A percentile compares a stretch with the other conserved stretches of the same genome.
These are phyloP conservation scores for Brachypterus glaber DNA, from an alignment of 2,888 invertebrate genomes.

Conservation along the genomic window DNA sequence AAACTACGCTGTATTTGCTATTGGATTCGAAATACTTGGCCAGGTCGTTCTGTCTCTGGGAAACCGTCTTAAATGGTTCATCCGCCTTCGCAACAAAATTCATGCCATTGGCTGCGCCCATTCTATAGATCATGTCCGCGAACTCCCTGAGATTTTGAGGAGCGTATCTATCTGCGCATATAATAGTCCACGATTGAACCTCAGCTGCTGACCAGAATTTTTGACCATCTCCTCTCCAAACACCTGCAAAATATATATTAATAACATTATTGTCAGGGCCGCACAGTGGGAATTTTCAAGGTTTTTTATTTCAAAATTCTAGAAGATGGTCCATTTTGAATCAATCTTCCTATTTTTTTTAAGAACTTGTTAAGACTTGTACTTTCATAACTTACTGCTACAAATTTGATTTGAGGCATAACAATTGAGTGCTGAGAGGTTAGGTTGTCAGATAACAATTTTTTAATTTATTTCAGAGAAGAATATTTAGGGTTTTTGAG, in stretches of 20 bases:
- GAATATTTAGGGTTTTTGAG: too few relatives aligned
- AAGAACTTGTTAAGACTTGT: too few relatives aligned
- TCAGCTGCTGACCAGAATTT: constrained; percentile 35
- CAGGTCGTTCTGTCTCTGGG: constrained; percentile 14
- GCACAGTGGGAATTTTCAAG: too few relatives aligned
- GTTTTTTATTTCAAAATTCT: too few relatives aligned
- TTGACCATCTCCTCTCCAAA: constrained; percentile 36
- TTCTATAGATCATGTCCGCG: constrained; percentile 27
- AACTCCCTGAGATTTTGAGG: constrained; percentile 26
- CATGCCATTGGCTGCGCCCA: constrained; percentile 12
- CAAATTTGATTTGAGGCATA: too few relatives aligned
- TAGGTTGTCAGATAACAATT: too few relatives aligned
- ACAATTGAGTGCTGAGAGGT: too few relatives aligned
- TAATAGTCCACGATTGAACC: constrained; percentile 43
- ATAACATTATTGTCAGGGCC: constrained; percentile 14
- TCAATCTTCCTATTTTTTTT: too few relatives aligned
- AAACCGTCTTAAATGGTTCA: constrained; percentile 10
- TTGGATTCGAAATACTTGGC: constrained; percentile 17
- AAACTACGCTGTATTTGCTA: constrained; percentile 43
- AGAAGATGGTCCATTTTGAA: too few relatives aligned
- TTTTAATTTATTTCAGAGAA: too few relatives aligned
- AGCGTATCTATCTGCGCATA: constrained; percentile 33
- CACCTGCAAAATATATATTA: constrained; percentile 38
- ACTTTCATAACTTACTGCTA: too few relatives aligned
- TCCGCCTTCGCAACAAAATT: constrained; percentile 6